Base-by-base conservation (phyloP, 2,113 vertebrate genomes). In the Bufo gargarizans region DNA sequence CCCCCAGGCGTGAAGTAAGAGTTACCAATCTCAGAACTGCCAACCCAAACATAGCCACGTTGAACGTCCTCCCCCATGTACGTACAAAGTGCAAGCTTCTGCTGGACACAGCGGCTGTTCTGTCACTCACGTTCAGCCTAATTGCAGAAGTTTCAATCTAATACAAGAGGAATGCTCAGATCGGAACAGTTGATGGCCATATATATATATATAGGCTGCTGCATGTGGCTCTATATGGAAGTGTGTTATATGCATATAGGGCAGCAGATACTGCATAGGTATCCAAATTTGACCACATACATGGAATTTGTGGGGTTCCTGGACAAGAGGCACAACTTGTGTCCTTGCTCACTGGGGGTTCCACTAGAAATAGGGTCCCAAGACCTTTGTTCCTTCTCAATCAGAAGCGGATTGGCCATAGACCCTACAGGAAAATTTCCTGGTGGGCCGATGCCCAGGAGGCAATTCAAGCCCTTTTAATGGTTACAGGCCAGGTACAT, bases 1-100 rank as follows among this genome's bases (percentile, higher is more conserved):
- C 74, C 33, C 71, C 45, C 58, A 50, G 56, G 74, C 81, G 67
- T 33, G 43, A 33, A 69, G 56, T 16, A 14, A 22, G 14, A 67
- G 72, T 74, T 77, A 78, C 72, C 82, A 58, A 84, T 84, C 59
- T 84, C 72, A n/a, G 59, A 22, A 22, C 80, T 84, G 85, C 76
- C 85, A 80, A 19, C 19, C 13, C 58, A 65, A 63, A 82, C 56
- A 63, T 14, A 11, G 79, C 7, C 45, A 43, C 56, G 22, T 5
- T 3, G n/a, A 4, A 10, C 45, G 45, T 49, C 61, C 16, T 49
- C 80, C 33, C 22, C 49, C 6, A 50, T 76, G 67, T 58, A 33
- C 9, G 8, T 22, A 20, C 77, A 56, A 58, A 76, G 86, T 82
- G 78, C 67, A 76, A 82, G 55, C 50, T 88, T 58, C 43, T 82